These are phyloP conservation scores for Rhyacophila brunnea DNA, from an alignment of 1,140 invertebrate genomes.

Conservation along the genomic window DNA sequence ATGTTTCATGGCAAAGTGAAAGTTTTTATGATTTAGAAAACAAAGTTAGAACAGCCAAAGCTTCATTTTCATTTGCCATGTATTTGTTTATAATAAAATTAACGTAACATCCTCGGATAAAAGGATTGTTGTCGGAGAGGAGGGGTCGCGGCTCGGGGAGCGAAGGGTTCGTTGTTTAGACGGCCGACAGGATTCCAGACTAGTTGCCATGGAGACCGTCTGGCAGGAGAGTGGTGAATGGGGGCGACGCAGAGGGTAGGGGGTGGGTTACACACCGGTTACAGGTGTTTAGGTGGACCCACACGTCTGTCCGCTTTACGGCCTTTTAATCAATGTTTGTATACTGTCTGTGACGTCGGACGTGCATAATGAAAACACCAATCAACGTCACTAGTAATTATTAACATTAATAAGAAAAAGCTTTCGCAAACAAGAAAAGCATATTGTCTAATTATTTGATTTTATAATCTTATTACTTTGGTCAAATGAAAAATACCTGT, in stretches of 20 bases:
- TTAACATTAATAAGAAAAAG: too few relatives aligned
- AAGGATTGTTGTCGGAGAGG: not conserved
- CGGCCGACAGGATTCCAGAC: conserved; percentile 31
- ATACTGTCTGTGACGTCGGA: too few relatives aligned
- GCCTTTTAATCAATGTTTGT: not conserved
- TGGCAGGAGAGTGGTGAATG: conserved; percentile 6
- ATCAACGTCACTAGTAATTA: too few relatives aligned
- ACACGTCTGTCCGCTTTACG: not conserved
- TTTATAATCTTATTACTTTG: too few relatives aligned
- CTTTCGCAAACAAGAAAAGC: too few relatives aligned
- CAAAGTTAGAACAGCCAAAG: too few relatives aligned
- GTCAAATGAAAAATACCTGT: too few relatives aligned
- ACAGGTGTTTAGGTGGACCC: conserved; percentile 9
- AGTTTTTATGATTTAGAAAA: too few relatives aligned
- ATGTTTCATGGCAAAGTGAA: too few relatives aligned
- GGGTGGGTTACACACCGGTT: not conserved
- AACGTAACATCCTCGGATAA: not conserved
- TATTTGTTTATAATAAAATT: conserved; percentile 1
- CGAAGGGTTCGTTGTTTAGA: conserved; percentile 22
- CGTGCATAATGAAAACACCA: too few relatives aligned
- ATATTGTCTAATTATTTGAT: too few relatives aligned
- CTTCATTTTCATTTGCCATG: not conserved
- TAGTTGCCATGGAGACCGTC: conserved; percentile 26
- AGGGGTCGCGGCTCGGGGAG: conserved; percentile 1
- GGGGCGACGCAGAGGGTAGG: not conserved